Evolutionary conservation across 2,888 invertebrate genomes (phyloP).

Genomic region (Phasia obesa): DNA sequence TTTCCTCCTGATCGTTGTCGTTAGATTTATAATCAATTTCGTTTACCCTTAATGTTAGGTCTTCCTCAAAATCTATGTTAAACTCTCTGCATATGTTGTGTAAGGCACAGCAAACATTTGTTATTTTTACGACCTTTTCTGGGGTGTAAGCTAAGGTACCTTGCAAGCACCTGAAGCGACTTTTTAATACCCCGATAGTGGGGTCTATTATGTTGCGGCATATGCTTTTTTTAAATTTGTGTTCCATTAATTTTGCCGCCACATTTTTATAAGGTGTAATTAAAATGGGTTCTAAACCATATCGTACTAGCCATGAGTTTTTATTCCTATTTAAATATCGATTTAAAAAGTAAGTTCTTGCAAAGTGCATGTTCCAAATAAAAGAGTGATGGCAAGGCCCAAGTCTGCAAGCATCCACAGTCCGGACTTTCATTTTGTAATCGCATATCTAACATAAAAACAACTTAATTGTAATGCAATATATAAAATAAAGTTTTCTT

Average conservation of each 20-base stretch:
- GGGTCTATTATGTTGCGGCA: constrained; percentile 38
- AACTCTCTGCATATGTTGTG: constrained; percentile 19
- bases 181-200: constrained; percentile 42
- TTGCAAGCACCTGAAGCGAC: constrained; percentile 31
- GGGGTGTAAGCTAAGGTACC: constrained; percentile 4
- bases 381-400: constrained; percentile 23
- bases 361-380: constrained; percentile 18
- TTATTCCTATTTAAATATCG: background rate
- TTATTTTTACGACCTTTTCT: constrained; percentile 12
- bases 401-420: constrained; percentile 22
- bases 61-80: constrained; percentile 13
- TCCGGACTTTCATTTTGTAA: constrained; percentile 11
- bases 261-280: constrained; percentile 16
- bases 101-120: constrained; percentile 18
- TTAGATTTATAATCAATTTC: background rate
- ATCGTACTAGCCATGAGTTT: constrained; percentile 3
- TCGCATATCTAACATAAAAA: constrained; percentile 1
- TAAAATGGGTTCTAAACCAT: background rate
- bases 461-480: background rate
- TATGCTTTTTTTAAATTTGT: constrained; percentile 11
- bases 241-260: background rate
- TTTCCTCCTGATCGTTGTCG: background rate
- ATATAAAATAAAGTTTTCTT: background rate
- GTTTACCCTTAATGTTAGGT: background rate
- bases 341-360: background rate